Base-by-base conservation (phyloP, 2,888 invertebrate species). In the Agrotis ipsilon region DNA sequence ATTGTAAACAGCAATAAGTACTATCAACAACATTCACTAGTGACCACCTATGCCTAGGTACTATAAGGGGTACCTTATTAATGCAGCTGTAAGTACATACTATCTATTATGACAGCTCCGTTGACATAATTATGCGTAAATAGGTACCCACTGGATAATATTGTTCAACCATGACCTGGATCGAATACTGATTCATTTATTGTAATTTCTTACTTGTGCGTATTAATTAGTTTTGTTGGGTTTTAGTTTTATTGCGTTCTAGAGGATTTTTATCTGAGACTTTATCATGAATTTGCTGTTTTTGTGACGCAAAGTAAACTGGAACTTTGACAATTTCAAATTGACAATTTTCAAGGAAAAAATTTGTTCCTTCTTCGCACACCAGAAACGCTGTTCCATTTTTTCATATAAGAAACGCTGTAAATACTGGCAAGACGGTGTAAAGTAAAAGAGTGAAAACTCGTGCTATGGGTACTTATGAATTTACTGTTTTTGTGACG, bases 51-150 rank as follows among this genome's bases (percentile, higher is more conserved):
- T 13, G 0, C n/a, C 21, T 4, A 70, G 21, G 16, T 18, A 70
- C 43, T 4, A 6, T 14, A 45, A 68, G 18, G 57, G 52, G 14
- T 72, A 32, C 3, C 1, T 16, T 55, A 55, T 16, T 5, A 72
- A 55, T 49, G n/a, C 64, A 63, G 21, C 24, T 49, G 72, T 68
- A 69, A 14, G 6, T 51, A 73, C 49, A 14, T 73, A 24, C 14
- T 73, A 57, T 16, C 19, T 66, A n/a, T 27, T 62, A 70, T 76
- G 60, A 57, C 57, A 71, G 55, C 21, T 61, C 70, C 43, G 32
- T 75, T 65, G 72, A 66, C 52, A 77, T 77, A 75, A 77, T 75
- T 77, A 78, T 75, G 61, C 78, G 61, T 78, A 65, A 72, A 61
- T 61, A 67, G 43, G 49, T 70, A 62, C 19, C 19, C 52, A 54